Base-by-base conservation (phyloP, 2,888 invertebrate species). In the Parnassius apollo region DNA sequence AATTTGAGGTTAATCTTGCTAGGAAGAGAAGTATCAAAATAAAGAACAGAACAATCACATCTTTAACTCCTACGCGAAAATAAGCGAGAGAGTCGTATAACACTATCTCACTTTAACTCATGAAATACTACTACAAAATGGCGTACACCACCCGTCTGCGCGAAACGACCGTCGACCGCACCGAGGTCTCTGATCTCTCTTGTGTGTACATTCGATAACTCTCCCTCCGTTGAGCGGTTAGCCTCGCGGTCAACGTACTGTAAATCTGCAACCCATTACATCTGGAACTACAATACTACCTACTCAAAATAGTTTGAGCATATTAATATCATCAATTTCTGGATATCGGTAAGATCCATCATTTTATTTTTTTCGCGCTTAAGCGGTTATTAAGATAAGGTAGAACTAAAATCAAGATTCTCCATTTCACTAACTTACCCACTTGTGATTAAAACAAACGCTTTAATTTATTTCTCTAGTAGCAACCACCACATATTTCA, bases 91-190 rank as follows among this genome's bases (percentile, higher is more conserved):
- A 53, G n/a, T 66, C 61, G 66, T 72, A 70, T 65, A 35, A 4
- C 42, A 55, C 67, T 66, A 57, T 82, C 81, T 76, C 81, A 63
- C 75, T 88, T 80, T 68, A 73, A 76, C 81, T 86, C 81, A 72
- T 75, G 82, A 72, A 71, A 61, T 68, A 64, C 66, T 57, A 75
- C 72, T 69, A 87, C 88, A 90, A 89, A 76, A 89, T 88, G 90
- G 89, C 89, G 79, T 74, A 69, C 69, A 65, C 61, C 69, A 66
- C 13, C 35, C 48, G 65, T 69, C 68, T 71, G 69, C 66, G 67
- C 65, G 58, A 61, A 68, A 68, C 66, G 69, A 70, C 72, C 69
- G 69, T 66, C 66, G 70, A 66, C 65, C 63, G 46, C 4, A 35
- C 35, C 35, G 35, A 35, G 35, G 35, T 35, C 35, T 35, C 35